Base-by-base conservation (phyloP, 1,140 invertebrate genomes). In the Leptoteleia sp. region DNA sequence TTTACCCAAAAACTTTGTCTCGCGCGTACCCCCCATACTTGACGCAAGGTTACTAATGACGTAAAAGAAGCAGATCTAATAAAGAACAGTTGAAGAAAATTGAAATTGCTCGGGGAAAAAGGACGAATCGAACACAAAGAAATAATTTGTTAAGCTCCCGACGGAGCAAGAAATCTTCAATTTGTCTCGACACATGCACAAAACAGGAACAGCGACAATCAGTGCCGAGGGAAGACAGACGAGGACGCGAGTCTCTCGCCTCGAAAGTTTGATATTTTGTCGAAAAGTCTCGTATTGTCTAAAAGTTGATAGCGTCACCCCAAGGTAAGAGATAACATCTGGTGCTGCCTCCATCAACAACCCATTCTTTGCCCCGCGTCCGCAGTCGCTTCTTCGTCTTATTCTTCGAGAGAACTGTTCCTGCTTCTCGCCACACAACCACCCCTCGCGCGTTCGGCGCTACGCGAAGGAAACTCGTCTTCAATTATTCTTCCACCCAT, bases 221-320 rank as follows among this genome's bases (percentile, higher is more conserved):
- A 71, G 70, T 33, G 38, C 33, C 19, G 64, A 50, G 57, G 35
- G 45, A 17, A 48, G 65, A 57, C 37, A 47, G 50, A 8, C 64
- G 38, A 64, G 48, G 43, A 62, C 50, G 40, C 68, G 82, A 68
- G 62, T 65, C 79, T 81, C 62, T 73, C 11, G 70, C 79, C 82
- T 85, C 80, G 81, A 79, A 85, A 88, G 85, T 88, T 87, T 85
- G 85, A 88, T 86, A 86, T 87, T 86, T 87, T 82, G 85, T 83
- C 83, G 85, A 85, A 86, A 87, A 87, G 86, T 87, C 82, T 84
- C 80, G 85, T 84, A 87, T 88, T 87, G 85, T 87, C 85, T 83
- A 84, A 86, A 87, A 88, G 86, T 87, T 87, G 87, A 88, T 85
- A 83, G 84, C 83, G 85, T 86, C 85, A 84, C 82, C 83, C 85